A percentile compares a stretch with the other conserved stretches of the same genome.
Conservation (phyloP, 2,113 vertebrate genomes). For the Crotalus horridus region DNA sequence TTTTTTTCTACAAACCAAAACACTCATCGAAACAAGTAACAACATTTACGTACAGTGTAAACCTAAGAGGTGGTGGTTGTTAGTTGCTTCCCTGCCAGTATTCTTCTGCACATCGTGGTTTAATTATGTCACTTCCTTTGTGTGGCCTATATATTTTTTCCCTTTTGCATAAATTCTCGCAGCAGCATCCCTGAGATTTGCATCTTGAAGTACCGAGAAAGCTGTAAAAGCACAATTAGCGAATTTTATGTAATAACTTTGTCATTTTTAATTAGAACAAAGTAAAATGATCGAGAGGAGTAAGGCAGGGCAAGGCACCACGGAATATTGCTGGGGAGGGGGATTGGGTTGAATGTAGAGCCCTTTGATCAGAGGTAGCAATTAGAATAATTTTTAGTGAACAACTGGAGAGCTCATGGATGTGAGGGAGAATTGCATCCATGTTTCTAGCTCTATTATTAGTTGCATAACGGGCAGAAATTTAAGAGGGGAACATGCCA, state of each 20-base stretch:
- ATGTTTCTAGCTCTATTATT: not conserved
- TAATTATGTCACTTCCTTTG: not conserved
- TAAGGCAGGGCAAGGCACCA: not conserved
- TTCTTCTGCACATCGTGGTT: not conserved
- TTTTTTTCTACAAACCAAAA: not conserved
- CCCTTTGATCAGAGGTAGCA: rapidly evolving
- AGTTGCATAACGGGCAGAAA: not conserved
- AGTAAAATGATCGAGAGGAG: not conserved
- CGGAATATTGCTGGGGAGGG: not conserved
- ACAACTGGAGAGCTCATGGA: not conserved
- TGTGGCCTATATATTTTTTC: conserved; percentile 2
- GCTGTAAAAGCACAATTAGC: not conserved
- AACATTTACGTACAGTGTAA: not conserved
- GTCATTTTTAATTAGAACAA: conserved; percentile 7
- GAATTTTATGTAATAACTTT: conserved; percentile 9
- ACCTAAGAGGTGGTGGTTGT: not conserved
- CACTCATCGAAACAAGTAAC: not conserved
- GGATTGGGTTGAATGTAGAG: not conserved
- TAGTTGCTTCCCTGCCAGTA: not conserved
- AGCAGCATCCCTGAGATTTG: not conserved
- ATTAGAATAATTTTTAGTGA: not conserved
- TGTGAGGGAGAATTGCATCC: not conserved
- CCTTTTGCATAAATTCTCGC: not conserved
- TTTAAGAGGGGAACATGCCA: not conserved
- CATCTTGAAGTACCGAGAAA: not conserved